Conservation (phyloP, 2,797 vertebrate genomes). For the Dipus sagitta region DNA sequence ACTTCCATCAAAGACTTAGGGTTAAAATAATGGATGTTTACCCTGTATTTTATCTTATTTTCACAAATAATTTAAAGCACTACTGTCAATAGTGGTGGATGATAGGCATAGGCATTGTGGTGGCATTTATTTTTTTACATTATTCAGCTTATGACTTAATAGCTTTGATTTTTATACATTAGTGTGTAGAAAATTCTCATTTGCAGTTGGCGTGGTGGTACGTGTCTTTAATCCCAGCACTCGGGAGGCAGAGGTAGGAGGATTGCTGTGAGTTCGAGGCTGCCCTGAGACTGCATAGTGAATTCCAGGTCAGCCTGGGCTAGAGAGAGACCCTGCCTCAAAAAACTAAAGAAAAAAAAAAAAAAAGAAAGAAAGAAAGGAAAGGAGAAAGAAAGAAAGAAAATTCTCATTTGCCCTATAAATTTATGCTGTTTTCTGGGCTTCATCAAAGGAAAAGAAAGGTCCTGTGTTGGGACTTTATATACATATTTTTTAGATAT, state of each 20-base stretch:
- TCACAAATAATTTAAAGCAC: slow-evolving; percentile 1
- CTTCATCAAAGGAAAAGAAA: slow-evolving; percentile 45
- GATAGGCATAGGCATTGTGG: not conserved
- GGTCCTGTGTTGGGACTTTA: not conserved
- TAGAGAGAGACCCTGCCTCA: too few species aligned
- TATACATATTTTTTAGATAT: not conserved
- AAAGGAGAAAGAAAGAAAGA: too few species aligned
- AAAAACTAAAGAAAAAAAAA: too few species aligned
- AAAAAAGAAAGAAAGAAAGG: too few species aligned
- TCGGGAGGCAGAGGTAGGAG: too few species aligned
- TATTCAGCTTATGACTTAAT: slow-evolving; percentile 2
- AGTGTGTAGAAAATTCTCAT: slow-evolving; percentile 36
- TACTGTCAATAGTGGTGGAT: not conserved
- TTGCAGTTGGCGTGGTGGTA: not conserved
- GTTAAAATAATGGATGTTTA: not conserved
- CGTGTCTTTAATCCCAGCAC: too few species aligned
- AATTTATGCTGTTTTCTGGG: not conserved
- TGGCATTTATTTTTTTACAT: not conserved
- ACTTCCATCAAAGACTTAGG: not conserved
- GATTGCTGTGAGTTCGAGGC: too few species aligned
- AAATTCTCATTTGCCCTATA: slow-evolving; percentile 12
- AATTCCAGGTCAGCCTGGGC: too few species aligned
- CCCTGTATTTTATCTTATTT: not conserved
- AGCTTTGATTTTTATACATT: slow-evolving; percentile 36
- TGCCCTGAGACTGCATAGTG: too few species aligned